These are phyloP conservation scores for Sciurus niger DNA, from an alignment of 2,113 vertebrate species.

Conservation along the genomic window DNA sequence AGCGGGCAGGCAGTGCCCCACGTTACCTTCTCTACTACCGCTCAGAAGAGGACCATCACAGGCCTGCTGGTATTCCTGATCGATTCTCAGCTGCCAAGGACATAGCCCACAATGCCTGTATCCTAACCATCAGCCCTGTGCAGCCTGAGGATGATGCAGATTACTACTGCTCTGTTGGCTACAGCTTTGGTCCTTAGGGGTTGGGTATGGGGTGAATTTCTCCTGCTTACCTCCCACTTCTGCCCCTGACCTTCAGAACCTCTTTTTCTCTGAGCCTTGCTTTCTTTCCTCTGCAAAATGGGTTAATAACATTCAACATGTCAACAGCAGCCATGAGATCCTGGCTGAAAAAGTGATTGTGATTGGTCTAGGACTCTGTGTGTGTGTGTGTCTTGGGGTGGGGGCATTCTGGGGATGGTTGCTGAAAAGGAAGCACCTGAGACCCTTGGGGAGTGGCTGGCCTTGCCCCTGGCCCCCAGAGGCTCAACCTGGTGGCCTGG, in stretches of 20 bases:
- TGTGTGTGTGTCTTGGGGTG: background rate
- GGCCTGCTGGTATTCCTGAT: slow-evolving; percentile 28
- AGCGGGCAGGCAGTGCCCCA: slow-evolving; percentile 76
- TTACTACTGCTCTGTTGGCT: slow-evolving; percentile 77
- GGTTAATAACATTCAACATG: slow-evolving; percentile 44
- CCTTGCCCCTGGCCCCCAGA: background rate
- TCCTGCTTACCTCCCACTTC: background rate
- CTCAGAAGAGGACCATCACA: slow-evolving; percentile 70
- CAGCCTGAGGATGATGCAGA: slow-evolving; percentile 72
- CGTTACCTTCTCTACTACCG: slow-evolving; percentile 77
- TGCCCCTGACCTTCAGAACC: background rate
- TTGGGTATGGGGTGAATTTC: background rate
- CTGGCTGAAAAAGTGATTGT: background rate
- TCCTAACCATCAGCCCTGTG: slow-evolving; percentile 81
- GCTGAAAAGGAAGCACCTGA: slow-evolving; percentile 75
- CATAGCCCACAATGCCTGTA: slow-evolving; percentile 16
- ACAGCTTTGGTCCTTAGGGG: background rate
- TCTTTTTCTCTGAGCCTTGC: background rate
- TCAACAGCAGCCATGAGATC: background rate
- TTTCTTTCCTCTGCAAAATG: slow-evolving; percentile 46
- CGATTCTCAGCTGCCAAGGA: slow-evolving; percentile 76
- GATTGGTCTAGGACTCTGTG: background rate
- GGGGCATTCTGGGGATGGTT: background rate
- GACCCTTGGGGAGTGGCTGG: background rate
- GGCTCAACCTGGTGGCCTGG: slow-evolving; percentile 38